Evolutionary conservation across 92 coral and sea anemone species (phyloP).

Genomic region (Porites lobata): DNA sequence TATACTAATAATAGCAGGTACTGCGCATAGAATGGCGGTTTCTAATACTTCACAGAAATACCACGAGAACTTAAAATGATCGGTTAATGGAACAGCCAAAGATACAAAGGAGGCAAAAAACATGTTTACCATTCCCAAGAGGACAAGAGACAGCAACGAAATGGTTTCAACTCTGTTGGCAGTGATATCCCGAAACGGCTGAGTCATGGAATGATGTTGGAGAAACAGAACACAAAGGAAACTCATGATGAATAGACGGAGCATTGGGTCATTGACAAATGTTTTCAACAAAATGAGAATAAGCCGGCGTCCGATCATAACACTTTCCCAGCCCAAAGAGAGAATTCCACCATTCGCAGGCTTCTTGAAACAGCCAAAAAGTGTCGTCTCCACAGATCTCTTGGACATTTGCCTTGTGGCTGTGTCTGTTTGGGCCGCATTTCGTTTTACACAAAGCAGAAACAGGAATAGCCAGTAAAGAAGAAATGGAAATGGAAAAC

Average conservation of each 20-base stretch:
- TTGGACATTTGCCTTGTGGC: background rate
- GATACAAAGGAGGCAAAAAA: slow-evolving; percentile 43
- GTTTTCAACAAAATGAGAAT: slow-evolving; percentile 37
- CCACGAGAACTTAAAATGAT: background rate
- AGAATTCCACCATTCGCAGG: background rate
- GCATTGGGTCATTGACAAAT: slow-evolving; percentile 55
- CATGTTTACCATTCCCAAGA: slow-evolving; percentile 34
- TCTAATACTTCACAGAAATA: slow-evolving; percentile 25
- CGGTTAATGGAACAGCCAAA: slow-evolving; percentile 31
- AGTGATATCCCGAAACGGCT: slow-evolving; percentile 40
- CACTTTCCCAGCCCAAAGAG: slow-evolving; percentile 63
- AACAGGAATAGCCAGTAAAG: slow-evolving; percentile 25
- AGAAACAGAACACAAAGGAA: slow-evolving; percentile 41
- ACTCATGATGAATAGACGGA: slow-evolving; percentile 39
- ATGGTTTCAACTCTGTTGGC: slow-evolving; percentile 55
- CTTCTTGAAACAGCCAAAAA: slow-evolving; percentile 4
- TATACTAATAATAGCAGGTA: slow-evolving; percentile 6
- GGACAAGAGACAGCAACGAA: slow-evolving; percentile 47
- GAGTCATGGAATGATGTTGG: background rate
- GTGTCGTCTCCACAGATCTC: background rate
- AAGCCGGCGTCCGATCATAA: slow-evolving; percentile 67
- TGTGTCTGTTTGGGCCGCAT: background rate
- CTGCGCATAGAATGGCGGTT: slow-evolving; percentile 5
- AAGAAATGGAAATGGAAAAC: slow-evolving; percentile 73
- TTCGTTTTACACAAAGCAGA: background rate